Evolutionary conservation across 2,113 vertebrate genomes (phyloP).

Genomic region (Nansenia antarctica): DNA sequence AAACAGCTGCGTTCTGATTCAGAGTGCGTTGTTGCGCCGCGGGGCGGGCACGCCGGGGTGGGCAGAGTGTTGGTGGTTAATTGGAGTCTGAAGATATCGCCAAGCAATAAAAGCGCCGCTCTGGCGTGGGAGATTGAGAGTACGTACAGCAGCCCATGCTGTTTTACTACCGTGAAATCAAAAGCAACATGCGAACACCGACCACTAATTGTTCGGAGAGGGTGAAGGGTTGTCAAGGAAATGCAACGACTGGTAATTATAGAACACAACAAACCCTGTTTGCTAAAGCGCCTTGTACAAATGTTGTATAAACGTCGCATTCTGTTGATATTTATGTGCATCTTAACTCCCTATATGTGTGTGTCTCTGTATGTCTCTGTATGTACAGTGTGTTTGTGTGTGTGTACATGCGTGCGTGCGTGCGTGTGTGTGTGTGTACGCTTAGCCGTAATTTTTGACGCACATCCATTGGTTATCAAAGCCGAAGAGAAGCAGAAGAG

Average conservation of each 20-base stretch:
- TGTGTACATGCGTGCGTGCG: not conserved
- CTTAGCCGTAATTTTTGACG: too few species aligned
- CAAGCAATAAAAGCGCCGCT: constrained; percentile 34
- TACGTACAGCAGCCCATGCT: constrained; percentile 12
- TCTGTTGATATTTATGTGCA: constrained; percentile 39
- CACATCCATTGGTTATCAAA: too few species aligned
- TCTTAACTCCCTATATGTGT: constrained; percentile 45
- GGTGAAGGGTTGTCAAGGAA: not conserved
- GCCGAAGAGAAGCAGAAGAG: too few species aligned
- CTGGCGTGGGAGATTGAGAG: constrained; percentile 30
- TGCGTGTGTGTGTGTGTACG: not conserved
- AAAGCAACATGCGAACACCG: constrained; percentile 40
- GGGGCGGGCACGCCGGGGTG: constrained; percentile 23
- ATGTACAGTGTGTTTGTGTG: not conserved
- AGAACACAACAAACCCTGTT: constrained; percentile 57
- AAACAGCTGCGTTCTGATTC: not conserved
- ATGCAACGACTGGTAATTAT: constrained; percentile 39
- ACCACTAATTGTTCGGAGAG: constrained; percentile 12
- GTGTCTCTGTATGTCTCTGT: constrained; percentile 25
- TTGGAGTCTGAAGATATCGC: constrained; percentile 18
- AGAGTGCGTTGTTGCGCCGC: constrained; percentile 38
- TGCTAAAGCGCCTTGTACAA: constrained; percentile 51
- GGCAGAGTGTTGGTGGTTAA: constrained; percentile 14
- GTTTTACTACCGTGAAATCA: constrained; percentile 30
- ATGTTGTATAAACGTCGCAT: constrained; percentile 49